Conservation (phyloP, 92 coral and sea anemone species). For the Epizoanthus scotinus region DNA sequence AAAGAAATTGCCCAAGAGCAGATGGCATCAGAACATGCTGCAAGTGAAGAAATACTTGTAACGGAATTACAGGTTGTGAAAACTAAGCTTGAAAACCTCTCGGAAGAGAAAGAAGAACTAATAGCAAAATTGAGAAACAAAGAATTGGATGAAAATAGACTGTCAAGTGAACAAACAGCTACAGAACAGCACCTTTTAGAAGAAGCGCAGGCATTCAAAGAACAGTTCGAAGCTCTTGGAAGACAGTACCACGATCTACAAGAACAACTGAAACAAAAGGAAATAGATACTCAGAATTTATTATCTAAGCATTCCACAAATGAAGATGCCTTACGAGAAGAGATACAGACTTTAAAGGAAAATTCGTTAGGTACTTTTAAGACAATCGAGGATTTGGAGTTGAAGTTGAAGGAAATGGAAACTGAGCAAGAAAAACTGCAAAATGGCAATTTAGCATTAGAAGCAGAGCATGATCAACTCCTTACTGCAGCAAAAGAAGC, state of each 20-base stretch:
- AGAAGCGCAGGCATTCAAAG: slow-evolving; percentile 7
- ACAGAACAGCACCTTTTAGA: neutral
- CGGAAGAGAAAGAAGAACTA: slow-evolving; percentile 13
- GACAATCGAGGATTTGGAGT: too few relatives aligned
- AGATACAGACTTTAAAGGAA: too few relatives aligned
- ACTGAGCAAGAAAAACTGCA: slow-evolving; percentile 41
- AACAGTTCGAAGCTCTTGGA: slow-evolving; percentile 32
- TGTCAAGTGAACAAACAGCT: slow-evolving; percentile 4
- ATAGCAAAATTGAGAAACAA: neutral
- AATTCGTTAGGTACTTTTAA: too few relatives aligned
- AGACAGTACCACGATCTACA: slow-evolving; percentile 30
- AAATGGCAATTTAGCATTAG: slow-evolving; percentile 39
- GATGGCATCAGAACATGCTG: neutral
- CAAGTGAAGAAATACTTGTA: neutral
- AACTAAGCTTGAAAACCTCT: neutral
- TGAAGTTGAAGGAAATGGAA: too few relatives aligned
- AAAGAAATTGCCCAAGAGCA: slow-evolving; percentile 21
- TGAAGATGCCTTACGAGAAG: too few relatives aligned
- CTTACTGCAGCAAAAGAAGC: slow-evolving; percentile 29
- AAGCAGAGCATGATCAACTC: neutral
- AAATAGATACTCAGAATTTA: neutral
- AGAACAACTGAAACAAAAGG: slow-evolving; percentile 14
- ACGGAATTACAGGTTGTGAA: neutral
- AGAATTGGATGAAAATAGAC: slow-evolving; percentile 10
- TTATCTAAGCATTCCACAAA: neutral